These are phyloP conservation scores for Anastatus disparis DNA, from an alignment of 1,140 invertebrate species.

Conservation along the genomic window DNA sequence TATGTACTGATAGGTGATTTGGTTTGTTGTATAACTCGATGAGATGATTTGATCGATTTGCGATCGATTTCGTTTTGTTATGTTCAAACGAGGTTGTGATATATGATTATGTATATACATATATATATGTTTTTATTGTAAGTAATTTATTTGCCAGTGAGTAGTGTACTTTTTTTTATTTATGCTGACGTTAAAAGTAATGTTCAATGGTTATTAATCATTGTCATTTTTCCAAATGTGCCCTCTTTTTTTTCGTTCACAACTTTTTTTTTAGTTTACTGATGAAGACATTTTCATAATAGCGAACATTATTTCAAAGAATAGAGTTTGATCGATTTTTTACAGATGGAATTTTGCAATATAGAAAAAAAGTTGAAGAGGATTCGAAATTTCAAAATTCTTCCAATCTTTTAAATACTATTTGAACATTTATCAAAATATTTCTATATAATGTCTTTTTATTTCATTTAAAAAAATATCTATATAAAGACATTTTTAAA, in stretches of 20 bases:
- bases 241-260: neutral
- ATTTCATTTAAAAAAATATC: too few species aligned
- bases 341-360: too few species aligned
- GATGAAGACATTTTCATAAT: too few species aligned
- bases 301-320: too few species aligned
- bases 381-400: too few species aligned
- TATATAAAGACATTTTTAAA: too few species aligned
- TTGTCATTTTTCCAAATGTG: slow-evolving; percentile 18
- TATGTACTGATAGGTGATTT: neutral
- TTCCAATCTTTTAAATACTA: too few species aligned
- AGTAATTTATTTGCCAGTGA: slow-evolving; percentile 34
- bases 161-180: neutral
- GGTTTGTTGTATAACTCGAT: neutral
- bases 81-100: slow-evolving; percentile 22
- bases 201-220: slow-evolving; percentile 26
- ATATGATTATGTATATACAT: slow-evolving; percentile 28
- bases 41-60: slow-evolving; percentile 35
- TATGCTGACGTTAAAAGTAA: slow-evolving; percentile 13
- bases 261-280: too few species aligned
- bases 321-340: too few species aligned
- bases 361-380: too few species aligned
- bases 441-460: too few species aligned
- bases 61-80: slow-evolving; percentile 22
- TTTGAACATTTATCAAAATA: too few species aligned
- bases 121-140: slow-evolving; percentile 16